Base-by-base conservation (phyloP, 2,113 vertebrate genomes). In the Carlito syrichta region DNA sequence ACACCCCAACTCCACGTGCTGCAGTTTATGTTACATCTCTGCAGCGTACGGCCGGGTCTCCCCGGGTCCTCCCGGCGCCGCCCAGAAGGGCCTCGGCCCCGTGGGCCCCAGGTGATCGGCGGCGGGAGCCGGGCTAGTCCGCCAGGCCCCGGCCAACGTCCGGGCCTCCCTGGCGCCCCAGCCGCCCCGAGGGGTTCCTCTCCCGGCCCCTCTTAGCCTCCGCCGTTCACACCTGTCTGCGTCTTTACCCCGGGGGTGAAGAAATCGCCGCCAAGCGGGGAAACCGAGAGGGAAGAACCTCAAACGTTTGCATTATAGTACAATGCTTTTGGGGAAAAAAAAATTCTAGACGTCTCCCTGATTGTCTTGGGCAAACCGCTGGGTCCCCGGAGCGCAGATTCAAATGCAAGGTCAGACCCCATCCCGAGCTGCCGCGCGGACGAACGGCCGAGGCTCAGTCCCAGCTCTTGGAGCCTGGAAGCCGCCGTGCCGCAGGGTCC, bases 1-100 rank as follows among this genome's bases (percentile, higher is more conserved):
- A 99, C 99, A 99, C 99, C 98, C 98, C 96, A 96, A 97, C 98
- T 98, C 99, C 99, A 99, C 99, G 99, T 99, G 99, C 98, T 98
- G 99, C 96, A 97, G 99, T 98, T 98, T 98, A 97, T 97, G 97
- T 98, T 98, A 81, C 96, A 82, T 92, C 92, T 50, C 89, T 5
- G 86, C 84, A 1, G 93, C 95, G 74, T 50, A 84, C 96, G 87
- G 96, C 83, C 86, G 95, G 94, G 97, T 89, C 78, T 38, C 86
- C 63, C 94, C 22, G n/a, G 89, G 43, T 92, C 35, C 8, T 48
- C n/a, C 12, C 45, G 20, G 88, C 23, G 32, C 68, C 56, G 10
- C 4, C 14, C 22, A 1, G 4, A 35, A 62, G n/a, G 79, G 60
- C 69, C 89, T 23, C 56, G 96, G 94, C 90, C 54, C 14, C 2